Percentiles rank a stretch among this genome's conserved stretches.
Evolutionary conservation across 2,888 invertebrate genomes (phyloP).

Genomic region (Pilophorus perplexus): DNA sequence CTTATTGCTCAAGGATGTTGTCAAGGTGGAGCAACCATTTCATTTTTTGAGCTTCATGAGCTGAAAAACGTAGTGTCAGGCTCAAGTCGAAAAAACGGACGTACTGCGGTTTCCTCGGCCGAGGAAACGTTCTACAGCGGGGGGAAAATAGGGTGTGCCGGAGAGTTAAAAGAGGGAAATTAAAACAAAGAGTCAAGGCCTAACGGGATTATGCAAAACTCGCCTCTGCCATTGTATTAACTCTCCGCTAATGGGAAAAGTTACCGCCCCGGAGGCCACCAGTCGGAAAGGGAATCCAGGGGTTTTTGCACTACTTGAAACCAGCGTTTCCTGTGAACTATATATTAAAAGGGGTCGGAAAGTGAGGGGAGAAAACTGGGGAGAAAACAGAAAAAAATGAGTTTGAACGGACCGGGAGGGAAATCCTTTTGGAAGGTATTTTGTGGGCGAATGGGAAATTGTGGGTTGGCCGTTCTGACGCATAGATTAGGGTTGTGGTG

Average conservation of each 20-base stretch:
- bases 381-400: not conserved
- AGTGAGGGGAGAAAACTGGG: not conserved
- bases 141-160: no score
- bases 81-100: no score
- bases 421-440: not conserved
- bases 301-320: not conserved
- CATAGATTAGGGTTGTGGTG: not conserved
- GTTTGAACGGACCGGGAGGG: not conserved
- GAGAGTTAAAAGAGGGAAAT: conserved; percentile 15
- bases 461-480: not conserved
- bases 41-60: no score
- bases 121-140: no score
- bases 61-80: no score
- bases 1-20: no score
- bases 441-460: not conserved
- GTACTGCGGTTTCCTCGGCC: no score
- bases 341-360: no score
- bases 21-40: no score
- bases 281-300: not conserved
- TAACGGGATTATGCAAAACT: conserved; percentile 34
- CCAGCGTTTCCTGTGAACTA: not conserved
- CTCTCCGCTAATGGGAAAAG: conserved; percentile 32
- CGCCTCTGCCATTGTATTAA: conserved; percentile 31
- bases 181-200: conserved; percentile 32
- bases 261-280: conserved; percentile 3